Conservation (phyloP, 1,140 invertebrate species). For the Zaprionus inermis region DNA sequence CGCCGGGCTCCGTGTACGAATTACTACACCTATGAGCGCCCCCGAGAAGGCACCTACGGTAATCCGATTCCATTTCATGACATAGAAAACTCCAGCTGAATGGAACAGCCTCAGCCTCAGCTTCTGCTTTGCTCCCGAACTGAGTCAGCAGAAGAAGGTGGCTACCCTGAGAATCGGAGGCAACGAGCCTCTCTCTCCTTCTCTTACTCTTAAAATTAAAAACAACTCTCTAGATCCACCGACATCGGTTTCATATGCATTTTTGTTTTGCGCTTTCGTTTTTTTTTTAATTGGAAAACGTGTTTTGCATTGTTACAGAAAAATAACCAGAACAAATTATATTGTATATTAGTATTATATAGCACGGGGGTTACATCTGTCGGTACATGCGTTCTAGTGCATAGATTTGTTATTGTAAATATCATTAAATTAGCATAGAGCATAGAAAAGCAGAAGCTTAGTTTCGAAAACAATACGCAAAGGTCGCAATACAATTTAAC, state of each 20-base stretch:
- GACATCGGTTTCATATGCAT: constrained; percentile 18
- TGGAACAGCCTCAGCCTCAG: constrained; percentile 49
- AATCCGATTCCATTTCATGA: constrained; percentile 61
- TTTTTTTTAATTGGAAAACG: constrained; percentile 71
- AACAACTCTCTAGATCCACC: not conserved
- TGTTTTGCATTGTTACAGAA: constrained; percentile 66
- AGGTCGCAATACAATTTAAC: too few relatives aligned
- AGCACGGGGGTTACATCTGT: constrained; percentile 19
- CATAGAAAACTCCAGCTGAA: constrained; percentile 62
- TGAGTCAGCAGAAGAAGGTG: constrained; percentile 36
- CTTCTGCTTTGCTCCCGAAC: constrained; percentile 32
- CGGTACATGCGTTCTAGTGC: not conserved
- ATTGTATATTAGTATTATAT: constrained; percentile 1
- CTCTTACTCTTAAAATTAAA: not conserved
- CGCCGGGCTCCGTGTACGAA: constrained; percentile 12
- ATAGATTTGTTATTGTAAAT: not conserved
- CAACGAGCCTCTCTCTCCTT: constrained; percentile 34
- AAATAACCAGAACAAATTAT: constrained; percentile 49
- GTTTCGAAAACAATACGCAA: not conserved
- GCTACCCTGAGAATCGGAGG: constrained; percentile 18
- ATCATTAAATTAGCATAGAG: not conserved
- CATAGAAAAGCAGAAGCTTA: not conserved
- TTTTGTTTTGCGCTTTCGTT: constrained; percentile 21
- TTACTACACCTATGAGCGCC: constrained; percentile 12
- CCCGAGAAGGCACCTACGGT: constrained; percentile 13